These are phyloP conservation scores for Prinia subflava DNA, from an alignment of 2,113 vertebrate genomes.

Conservation along the genomic window DNA sequence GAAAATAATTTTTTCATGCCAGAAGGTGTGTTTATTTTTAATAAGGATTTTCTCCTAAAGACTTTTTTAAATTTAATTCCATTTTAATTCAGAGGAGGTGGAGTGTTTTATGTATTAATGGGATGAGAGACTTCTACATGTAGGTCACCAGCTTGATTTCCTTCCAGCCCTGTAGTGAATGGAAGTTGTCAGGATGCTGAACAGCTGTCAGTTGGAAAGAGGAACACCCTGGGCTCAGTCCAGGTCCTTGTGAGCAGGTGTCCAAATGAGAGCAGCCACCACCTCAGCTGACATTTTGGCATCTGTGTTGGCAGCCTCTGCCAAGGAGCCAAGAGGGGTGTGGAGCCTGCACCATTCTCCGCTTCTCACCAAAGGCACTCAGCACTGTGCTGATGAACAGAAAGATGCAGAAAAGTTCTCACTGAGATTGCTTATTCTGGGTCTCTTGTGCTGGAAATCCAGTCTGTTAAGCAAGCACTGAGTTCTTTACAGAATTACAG, in stretches of 20 bases:
- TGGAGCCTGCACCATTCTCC: neutral
- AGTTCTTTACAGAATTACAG: neutral
- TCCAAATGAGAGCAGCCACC: neutral
- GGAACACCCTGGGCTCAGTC: neutral
- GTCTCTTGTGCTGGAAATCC: neutral
- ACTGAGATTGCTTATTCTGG: neutral
- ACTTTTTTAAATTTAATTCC: neutral
- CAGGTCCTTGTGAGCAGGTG: constrained; percentile 20
- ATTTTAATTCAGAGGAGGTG: neutral
- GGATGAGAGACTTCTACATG: neutral
- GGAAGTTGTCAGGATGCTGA: neutral
- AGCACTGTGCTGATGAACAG: neutral
- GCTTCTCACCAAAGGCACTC: neutral
- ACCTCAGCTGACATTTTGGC: neutral
- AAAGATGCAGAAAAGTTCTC: neutral
- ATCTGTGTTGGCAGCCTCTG: neutral
- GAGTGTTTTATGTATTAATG: neutral
- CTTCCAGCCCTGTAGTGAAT: neutral
- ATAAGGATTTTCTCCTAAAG: constrained; percentile 26
- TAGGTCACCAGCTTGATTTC: constrained; percentile 20
- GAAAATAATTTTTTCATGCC: constrained; percentile 9
- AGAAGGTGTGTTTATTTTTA: constrained; percentile 55
- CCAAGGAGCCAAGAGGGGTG: neutral
- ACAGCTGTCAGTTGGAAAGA: neutral
- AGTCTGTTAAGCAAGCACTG: neutral